A percentile compares a stretch with the other conserved stretches of the same genome.
Evolutionary conservation across 2,888 invertebrate genomes (phyloP).

Genomic region (Oligia fasciuncula): DNA sequence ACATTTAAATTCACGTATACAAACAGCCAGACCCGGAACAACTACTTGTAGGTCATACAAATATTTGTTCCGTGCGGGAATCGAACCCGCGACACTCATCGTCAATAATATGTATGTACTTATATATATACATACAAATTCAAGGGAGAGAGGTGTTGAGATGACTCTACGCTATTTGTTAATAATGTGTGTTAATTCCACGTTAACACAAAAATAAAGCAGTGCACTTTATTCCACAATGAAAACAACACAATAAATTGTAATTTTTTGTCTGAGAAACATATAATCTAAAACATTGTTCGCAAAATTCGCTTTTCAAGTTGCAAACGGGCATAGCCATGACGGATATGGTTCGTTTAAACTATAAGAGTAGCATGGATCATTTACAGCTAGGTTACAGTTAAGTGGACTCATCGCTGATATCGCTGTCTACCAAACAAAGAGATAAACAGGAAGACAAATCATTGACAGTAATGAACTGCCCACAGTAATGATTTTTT

Average conservation of each 20-base stretch:
- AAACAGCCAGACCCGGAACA: no score
- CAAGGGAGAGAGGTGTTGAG: no score
- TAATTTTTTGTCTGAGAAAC: background rate
- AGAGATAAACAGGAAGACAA: background rate
- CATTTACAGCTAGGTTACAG: no score
- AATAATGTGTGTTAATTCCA: no score
- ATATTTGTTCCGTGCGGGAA: no score
- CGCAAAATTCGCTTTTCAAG: conserved; percentile 17
- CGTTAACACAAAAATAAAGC: background rate
- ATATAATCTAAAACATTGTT: background rate
- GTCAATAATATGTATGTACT: no score
- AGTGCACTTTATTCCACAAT: background rate
- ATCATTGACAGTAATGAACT: background rate
- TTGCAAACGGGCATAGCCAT: background rate
- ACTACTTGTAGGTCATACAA: no score
- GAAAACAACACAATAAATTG: no score
- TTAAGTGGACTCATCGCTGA: background rate
- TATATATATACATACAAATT: no score
- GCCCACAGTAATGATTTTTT: background rate
- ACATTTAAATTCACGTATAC: no score
- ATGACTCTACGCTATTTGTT: no score
- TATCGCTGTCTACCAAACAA: background rate
- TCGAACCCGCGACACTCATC: no score
- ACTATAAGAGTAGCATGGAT: background rate
- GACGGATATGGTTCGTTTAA: background rate